Base-by-base conservation (phyloP, 2,888 invertebrate genomes). In the Perizoma affinitatum region DNA sequence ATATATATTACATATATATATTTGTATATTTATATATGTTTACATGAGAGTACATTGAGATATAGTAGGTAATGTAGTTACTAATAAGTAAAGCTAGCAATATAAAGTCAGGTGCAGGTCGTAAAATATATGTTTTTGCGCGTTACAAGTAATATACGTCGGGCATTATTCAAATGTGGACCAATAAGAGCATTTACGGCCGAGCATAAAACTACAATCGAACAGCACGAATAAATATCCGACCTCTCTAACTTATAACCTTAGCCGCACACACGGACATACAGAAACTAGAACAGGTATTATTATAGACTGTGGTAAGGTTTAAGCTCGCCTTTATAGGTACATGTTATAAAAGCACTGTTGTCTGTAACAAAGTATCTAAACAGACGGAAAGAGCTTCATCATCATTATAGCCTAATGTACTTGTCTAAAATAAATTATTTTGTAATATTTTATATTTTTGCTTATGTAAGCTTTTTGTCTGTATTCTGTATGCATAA, bases 141-240 rank as follows among this genome's bases (percentile, higher is more conserved):
- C 78, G 79, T 83, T 78, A 82, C 82, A 82, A 79, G 81, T 73
- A 82, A 80, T 54, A 53, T 47, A 40, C 60, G 85, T 35, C 75
- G 86, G 87, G 88, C 86, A 88, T 87, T 90, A 90, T 90, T 90
- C 90, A 90, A 90, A 90, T 90, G 87, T 76, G 84, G 78, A 75
- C 86, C 90, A 90, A 90, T 90, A 90, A 89, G 79, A 79, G 84
- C 90, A 88, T 90, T 90, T 90, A 90, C 83, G 89, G 84, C 81
- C 84, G 76, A 64, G 78, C 88, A 87, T 90, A 90, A 90, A 90
- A 90, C 90, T 90, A 90, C 90, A 87, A 89, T 90, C 88, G 86
- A 88, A 86, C 88, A 79, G 83, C 79, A 86, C 85, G 85, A 88
- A 90, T 90, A 90, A 88, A 90, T 90, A 90, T 90, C 88, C 80